phyloP scores from a whole-genome alignment of 1,140 invertebrate species.

The Ephestia elutella region DNA sequence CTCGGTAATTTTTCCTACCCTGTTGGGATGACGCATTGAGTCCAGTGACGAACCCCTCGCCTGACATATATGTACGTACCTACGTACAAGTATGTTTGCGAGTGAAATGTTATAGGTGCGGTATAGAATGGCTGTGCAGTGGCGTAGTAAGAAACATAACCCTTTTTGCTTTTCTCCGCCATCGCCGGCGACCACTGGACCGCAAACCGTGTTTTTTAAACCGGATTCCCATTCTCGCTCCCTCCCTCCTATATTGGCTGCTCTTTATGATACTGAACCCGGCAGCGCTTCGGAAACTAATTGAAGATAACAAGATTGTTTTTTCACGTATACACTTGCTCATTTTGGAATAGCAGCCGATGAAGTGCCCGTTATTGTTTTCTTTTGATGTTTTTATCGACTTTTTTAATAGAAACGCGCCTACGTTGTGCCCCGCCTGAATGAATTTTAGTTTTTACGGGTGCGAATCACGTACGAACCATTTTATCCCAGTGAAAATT shows the following conservation, averaged over 20 bases:
- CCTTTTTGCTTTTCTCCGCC: constrained; percentile 34
- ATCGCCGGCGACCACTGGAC: constrained; percentile 28
- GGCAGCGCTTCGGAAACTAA: constrained; percentile 53
- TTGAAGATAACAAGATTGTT: constrained; percentile 61
- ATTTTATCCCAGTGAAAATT: constrained; percentile 18
- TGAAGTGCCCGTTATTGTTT: constrained; percentile 44
- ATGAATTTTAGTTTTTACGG: constrained; percentile 20
- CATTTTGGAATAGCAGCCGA: constrained; percentile 37
- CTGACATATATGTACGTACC: neutral
- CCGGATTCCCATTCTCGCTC: constrained; percentile 33
- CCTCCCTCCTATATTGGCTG: constrained; percentile 38
- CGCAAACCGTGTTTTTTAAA: constrained; percentile 45
- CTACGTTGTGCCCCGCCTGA: constrained; percentile 9
- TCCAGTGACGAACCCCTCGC: neutral
- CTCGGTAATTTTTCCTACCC: constrained; percentile 4
- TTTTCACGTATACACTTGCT: constrained; percentile 41
- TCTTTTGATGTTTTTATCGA: constrained; percentile 27
- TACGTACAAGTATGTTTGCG: neutral
- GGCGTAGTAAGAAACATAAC: constrained; percentile 30
- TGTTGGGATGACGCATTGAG: constrained; percentile 13
- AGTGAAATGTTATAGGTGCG: neutral
- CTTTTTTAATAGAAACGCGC: constrained; percentile 15
- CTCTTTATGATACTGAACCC: constrained; percentile 48
- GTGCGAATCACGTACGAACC: constrained; percentile 17
- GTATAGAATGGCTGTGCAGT: constrained; percentile 12